phyloP scores from a whole-genome alignment of 2,113 vertebrate species.

The Loxodonta africana region DNA sequence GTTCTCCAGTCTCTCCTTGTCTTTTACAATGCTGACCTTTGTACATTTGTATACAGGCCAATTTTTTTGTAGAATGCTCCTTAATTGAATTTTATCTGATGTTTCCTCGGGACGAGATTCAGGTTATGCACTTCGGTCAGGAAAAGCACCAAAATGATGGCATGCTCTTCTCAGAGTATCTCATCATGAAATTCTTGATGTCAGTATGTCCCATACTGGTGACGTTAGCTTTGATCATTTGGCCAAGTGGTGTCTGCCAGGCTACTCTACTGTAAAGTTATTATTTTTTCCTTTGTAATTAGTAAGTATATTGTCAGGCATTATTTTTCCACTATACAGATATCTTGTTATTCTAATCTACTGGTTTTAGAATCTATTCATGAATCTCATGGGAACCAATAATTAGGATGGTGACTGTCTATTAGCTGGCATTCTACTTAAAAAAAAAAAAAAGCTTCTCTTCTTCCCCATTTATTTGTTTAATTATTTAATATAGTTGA shows the following conservation, averaged over 20 bases:
- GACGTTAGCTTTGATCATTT: background rate
- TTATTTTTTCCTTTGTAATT: background rate
- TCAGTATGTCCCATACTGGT: too few species aligned
- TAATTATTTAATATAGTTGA: background rate
- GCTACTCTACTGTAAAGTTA: background rate
- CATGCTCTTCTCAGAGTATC: background rate
- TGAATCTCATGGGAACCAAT: background rate
- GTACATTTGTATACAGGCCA: background rate
- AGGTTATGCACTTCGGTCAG: background rate
- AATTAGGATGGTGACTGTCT: background rate
- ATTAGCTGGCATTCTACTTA: background rate
- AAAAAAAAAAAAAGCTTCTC: background rate
- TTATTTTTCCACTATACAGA: background rate
- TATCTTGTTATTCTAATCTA: background rate
- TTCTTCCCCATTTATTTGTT: background rate
- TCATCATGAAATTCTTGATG: background rate
- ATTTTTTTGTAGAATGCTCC: too few species aligned
- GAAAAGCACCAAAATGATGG: rapidly evolving
- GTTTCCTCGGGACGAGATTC: too few species aligned
- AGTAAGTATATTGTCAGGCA: background rate
- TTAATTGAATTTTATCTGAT: too few species aligned
- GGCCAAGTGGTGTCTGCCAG: background rate
- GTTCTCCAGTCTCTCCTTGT: background rate
- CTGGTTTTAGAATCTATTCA: background rate
- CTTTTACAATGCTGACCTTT: background rate